Evolutionary conservation across 64 coral and sea anemone species (phyloP), one percentile per base, ranked within the genome.

Genomic region (Stylophora pistillata): DNA sequence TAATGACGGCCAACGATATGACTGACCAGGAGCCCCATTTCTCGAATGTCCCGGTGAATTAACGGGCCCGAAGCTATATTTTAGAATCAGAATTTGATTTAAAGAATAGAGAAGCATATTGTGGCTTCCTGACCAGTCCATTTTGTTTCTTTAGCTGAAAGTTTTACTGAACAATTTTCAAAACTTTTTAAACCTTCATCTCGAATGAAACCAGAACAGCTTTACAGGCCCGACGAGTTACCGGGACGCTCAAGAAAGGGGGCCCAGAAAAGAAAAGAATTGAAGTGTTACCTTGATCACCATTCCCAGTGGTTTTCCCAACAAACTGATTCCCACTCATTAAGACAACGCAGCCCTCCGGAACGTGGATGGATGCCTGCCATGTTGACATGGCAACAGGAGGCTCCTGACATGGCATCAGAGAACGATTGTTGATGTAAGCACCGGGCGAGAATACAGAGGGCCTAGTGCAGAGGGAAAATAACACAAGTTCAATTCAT

Each of bases 381-480:
- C 96, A 98, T 0, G 96, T 95, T 87, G 96, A 93, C 96, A 98
- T 98, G 81, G 96, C 96, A 95, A 98, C 64, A 18, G 96, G 96
- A 27, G 96, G 96, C 74, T 98, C 96, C 33, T 98, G 96, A 41
- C 96, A 98, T 0, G 96, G 96, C 96, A 98, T 98, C n/a, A 98
- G 90, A 16, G 96, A 98, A 30, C 96, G 96, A 81, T 98, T 98
- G 87, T 98, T 98, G 76, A 98, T 98, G 77, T 98, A 98, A 6
- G 96, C 96, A 82, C 96, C 96, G 30, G 96, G 96, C 4, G 96
- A 98, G 76, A 90, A 98, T 2, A 98, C 96, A 58, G 93, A 98
- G 0, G 96, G 93, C 59, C 96, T 98, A 55, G n/a, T 37, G 37
- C 54, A 28, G 26, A 54, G n/a, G n/a, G 30, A 79, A 74, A 78